These are phyloP conservation scores for Xanthorhoe spadicearia DNA, from an alignment of 2,888 invertebrate genomes.

Conservation along the genomic window DNA sequence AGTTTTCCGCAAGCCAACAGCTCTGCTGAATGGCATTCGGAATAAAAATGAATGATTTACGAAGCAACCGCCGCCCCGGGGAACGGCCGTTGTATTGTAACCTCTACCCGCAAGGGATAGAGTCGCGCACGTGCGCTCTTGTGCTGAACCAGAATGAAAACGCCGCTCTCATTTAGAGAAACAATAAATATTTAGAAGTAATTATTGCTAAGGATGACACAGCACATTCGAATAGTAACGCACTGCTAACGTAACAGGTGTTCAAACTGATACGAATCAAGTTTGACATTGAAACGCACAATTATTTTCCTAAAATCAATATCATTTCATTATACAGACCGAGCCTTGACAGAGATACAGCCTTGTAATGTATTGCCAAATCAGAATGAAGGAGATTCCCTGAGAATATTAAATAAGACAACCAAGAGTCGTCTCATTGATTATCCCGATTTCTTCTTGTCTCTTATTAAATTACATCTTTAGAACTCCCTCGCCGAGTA, in stretches of 20 bases:
- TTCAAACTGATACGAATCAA: slow-evolving; percentile 54
- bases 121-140: slow-evolving; percentile 75
- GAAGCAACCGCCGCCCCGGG: slow-evolving; percentile 57
- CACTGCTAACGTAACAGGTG: slow-evolving; percentile 73
- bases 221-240: slow-evolving; percentile 38
- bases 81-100: slow-evolving; percentile 67
- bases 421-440: slow-evolving; percentile 26
- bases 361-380: slow-evolving; percentile 27
- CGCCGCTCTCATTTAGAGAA: slow-evolving; percentile 54
- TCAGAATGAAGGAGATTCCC: slow-evolving; percentile 24
- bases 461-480: slow-evolving; percentile 31
- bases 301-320: slow-evolving; percentile 59
- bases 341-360: slow-evolving; percentile 23
- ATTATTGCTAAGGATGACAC: slow-evolving; percentile 43
- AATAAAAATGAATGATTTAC: slow-evolving; percentile 75
- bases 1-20: slow-evolving; percentile 67
- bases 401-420: slow-evolving; percentile 25
- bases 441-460: slow-evolving; percentile 28
- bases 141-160: slow-evolving; percentile 61
- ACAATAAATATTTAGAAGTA: slow-evolving; percentile 53
- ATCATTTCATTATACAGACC: slow-evolving; percentile 44
- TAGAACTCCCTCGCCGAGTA: slow-evolving; percentile 23
- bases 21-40: slow-evolving; percentile 60
- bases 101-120: slow-evolving; percentile 67
- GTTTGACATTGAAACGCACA: slow-evolving; percentile 60